Evolutionary conservation across 2,113 vertebrate genomes (phyloP).

Genomic region (Prunella himalayana): DNA sequence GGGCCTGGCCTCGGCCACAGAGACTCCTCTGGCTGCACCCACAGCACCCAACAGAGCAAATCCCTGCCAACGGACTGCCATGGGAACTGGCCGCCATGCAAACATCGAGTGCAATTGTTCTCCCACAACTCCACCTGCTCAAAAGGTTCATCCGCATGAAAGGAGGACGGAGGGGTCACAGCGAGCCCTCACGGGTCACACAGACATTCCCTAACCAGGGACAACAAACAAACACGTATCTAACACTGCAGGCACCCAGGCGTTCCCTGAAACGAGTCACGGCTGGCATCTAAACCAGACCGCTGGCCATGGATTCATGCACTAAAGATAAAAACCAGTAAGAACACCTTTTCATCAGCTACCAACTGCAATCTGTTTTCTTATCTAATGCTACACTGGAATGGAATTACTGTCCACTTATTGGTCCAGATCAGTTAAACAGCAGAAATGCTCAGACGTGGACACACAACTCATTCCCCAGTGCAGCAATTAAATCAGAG

Average conservation of each 20-base stretch:
- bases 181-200: accelerated
- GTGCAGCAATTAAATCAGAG: accelerated
- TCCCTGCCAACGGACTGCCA: accelerated
- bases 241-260: accelerated
- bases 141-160: accelerated
- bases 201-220: not conserved
- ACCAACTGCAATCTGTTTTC: not conserved
- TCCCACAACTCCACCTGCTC: not conserved
- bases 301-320: accelerated
- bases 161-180: not conserved
- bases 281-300: not conserved
- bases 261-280: accelerated
- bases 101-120: accelerated
- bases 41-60: accelerated
- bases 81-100: accelerated
- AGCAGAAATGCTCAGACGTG: not conserved
- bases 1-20: not conserved
- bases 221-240: not conserved
- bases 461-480: not conserved
- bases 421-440: not conserved
- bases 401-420: not conserved
- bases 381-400: not conserved
- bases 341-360: not conserved
- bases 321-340: accelerated
- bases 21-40: not conserved